Evolutionary conservation across 2,797 vertebrate species (phyloP), one percentile per base, ranked within the genome.

Genomic region (Amazonetta brasiliensis): DNA sequence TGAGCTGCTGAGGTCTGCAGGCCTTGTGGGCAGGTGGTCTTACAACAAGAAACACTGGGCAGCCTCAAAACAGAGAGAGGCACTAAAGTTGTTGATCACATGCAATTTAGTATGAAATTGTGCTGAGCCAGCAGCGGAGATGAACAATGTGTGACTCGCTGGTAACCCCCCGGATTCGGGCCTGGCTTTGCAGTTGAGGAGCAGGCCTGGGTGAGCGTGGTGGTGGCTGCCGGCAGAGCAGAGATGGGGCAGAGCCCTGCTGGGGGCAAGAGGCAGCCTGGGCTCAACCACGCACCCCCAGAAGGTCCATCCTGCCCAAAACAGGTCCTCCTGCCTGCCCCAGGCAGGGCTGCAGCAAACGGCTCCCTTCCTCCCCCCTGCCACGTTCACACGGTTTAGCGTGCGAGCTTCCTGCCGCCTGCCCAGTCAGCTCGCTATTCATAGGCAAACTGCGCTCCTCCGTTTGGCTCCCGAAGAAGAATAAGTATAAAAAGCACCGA

Each of bases 351-450:
- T 92, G 64, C 33, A 71, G 90, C 54, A 87, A 84, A 81, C 0
- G 2, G 44, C 54, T 87, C 66, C 90, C 72, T 75, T 93, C 81
- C 56, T 94, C 62, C 55, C 64, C 76, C 89, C 41, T 20, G 63
- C 54, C 59, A 69, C 80, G 91, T 96, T 94, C 88, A 94, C 80
- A 69, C 35, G 50, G 91, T 81, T 96, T 91, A 80, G 46, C 78
- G 74, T 89, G 84, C 92, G 56, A 88, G 94, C 82, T 96, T 92
- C 91, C 96, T 94, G 93, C 95, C 14, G 35, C 81, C 89, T 91
- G 87, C 62, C 60, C 64, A 43, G 94, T 84, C 93, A 91, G 92
- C 78, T 94, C 52, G 12, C 89, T 91, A 95, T 97, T 97, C 95
- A 96, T 78, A 96, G 73, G 80, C 93, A 77, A 95, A 92, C 80